A percentile compares a stretch with the other conserved stretches of the same genome.
phyloP scores from a whole-genome alignment of 2,797 vertebrate species.

The Sciurus carolinensis region DNA sequence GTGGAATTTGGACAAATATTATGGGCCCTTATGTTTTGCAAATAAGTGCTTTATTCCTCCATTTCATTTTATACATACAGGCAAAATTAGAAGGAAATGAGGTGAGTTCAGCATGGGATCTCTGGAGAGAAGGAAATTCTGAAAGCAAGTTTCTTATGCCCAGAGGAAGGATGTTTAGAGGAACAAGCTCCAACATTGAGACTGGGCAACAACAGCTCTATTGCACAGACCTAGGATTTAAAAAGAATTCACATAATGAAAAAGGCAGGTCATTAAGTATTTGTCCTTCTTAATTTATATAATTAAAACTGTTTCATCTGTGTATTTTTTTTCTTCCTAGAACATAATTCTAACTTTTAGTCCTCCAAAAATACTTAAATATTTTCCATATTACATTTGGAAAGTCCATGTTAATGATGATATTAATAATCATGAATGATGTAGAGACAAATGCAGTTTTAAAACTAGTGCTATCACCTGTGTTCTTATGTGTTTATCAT shows the following conservation, averaged over 20 bases:
- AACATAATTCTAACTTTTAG: background rate
- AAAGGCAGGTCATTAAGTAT: conserved; percentile 3
- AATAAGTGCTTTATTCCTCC: background rate
- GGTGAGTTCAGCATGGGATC: background rate
- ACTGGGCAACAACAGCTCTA: background rate
- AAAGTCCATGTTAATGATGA: background rate
- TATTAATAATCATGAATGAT: background rate
- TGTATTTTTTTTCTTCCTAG: background rate
- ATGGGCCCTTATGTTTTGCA: background rate
- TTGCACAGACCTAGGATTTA: background rate
- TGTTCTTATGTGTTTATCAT: background rate
- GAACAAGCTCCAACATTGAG: background rate
- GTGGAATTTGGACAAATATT: conserved; percentile 1
- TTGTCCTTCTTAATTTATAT: background rate
- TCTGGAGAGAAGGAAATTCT: conserved; percentile 15
- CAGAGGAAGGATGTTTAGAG: background rate
- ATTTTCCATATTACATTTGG: conserved; percentile 31
- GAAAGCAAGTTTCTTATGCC: background rate
- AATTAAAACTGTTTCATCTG: background rate
- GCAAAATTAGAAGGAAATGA: background rate
- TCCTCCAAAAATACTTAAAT: conserved; percentile 37
- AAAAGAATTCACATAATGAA: conserved; percentile 16
- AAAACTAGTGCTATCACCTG: background rate
- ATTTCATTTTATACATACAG: background rate
- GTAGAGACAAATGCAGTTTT: background rate